Percentiles rank a stretch among this genome's conserved stretches.
These are phyloP conservation scores for Tigriopus japonicus DNA, from an alignment of 1,140 invertebrate genomes.

Conservation along the genomic window DNA sequence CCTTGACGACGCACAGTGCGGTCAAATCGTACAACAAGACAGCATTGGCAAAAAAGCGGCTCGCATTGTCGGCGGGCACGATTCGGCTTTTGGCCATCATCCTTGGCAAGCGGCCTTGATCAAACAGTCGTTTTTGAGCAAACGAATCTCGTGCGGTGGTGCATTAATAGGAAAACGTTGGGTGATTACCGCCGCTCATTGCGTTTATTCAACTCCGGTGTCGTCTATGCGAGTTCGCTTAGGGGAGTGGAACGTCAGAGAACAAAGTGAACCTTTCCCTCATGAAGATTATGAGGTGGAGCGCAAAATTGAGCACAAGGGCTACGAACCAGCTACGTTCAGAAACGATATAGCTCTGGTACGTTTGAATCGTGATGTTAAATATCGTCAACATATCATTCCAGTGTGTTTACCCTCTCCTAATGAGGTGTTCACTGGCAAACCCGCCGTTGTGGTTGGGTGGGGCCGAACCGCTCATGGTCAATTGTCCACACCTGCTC, in stretches of 20 bases:
- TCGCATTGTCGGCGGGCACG: constrained; percentile 74
- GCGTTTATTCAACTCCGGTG: constrained; percentile 51
- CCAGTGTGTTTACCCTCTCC: constrained; percentile 52
- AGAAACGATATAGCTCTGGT: constrained; percentile 72
- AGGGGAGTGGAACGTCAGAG: constrained; percentile 76
- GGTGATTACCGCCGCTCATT: constrained; percentile 73
- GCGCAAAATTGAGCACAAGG: constrained; percentile 43
- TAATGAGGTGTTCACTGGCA: too few species aligned
- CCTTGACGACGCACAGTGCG: constrained; percentile 57
- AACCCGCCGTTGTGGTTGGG: constrained; percentile 56
- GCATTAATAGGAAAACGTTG: constrained; percentile 70
- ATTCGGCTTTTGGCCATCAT: constrained; percentile 68
- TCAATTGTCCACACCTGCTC: constrained; percentile 29
- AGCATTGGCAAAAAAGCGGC: not conserved
- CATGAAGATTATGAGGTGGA: constrained; percentile 76
- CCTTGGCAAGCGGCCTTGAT: constrained; percentile 90
- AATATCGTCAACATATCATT: constrained; percentile 70
- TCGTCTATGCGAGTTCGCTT: constrained; percentile 62
- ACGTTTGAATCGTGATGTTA: constrained; percentile 50
- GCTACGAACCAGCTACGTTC: constrained; percentile 69
- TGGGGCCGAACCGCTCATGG: constrained; percentile 73
- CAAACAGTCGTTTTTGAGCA: constrained; percentile 69
- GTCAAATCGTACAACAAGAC: not conserved
- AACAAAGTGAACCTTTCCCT: constrained; percentile 51
- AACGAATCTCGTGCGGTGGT: constrained; percentile 75